Percentiles rank a stretch among this genome's conserved stretches.
Evolutionary conservation across 92 coral and sea anemone species (phyloP).

Genomic region (Phymanthus crucifer): DNA sequence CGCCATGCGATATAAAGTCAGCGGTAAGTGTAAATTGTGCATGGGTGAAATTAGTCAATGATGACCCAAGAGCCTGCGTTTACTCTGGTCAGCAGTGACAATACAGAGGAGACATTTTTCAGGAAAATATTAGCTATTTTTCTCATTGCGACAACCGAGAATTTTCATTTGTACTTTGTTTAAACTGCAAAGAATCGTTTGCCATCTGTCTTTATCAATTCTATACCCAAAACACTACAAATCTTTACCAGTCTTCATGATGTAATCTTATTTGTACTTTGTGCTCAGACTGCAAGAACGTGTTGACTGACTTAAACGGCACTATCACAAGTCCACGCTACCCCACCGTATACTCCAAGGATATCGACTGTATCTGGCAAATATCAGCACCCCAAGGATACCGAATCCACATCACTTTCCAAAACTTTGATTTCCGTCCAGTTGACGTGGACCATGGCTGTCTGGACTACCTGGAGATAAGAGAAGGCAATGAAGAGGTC

Average conservation of each 20-base stretch:
- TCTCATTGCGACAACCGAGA: too few relatives aligned
- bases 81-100: background rate
- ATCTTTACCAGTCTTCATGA: too few relatives aligned
- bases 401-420: constrained; percentile 64
- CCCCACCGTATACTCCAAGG: constrained; percentile 51
- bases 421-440: constrained; percentile 54
- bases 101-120: too few relatives aligned
- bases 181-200: too few relatives aligned
- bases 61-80: too few relatives aligned
- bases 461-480: constrained; percentile 69
- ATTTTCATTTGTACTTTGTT: too few relatives aligned
- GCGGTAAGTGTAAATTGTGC: constrained; percentile 28
- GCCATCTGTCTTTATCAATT: background rate
- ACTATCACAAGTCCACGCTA: constrained; percentile 53
- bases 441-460: constrained; percentile 69
- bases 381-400: constrained; percentile 64
- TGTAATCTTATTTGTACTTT: background rate
- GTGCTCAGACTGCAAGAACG: constrained; percentile 56
- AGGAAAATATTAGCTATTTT: too few relatives aligned
- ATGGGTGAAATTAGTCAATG: background rate
- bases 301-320: constrained; percentile 41
- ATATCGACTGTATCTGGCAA: constrained; percentile 77
- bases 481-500: constrained; percentile 65
- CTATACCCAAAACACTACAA: background rate
- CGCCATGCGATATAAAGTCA: constrained; percentile 21